A percentile compares a stretch with the other conserved stretches of the same genome.
Conservation (phyloP, 2,888 invertebrate species). For the Pemphredon lugubris region DNA sequence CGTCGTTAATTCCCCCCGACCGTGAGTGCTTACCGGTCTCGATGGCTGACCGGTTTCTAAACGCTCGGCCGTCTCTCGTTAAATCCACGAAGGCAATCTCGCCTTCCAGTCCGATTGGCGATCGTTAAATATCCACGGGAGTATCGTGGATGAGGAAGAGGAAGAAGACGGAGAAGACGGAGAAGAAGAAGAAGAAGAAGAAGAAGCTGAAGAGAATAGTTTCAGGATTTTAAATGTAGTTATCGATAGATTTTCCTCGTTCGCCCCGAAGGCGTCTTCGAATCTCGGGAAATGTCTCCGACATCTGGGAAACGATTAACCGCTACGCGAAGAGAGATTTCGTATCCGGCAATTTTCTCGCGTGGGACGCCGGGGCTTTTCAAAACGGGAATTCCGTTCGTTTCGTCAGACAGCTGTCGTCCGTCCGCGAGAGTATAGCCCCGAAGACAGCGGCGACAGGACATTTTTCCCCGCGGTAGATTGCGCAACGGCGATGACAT, state of each 20-base stretch:
- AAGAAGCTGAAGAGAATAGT: too few relatives aligned
- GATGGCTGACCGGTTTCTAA: slow-evolving; percentile 32
- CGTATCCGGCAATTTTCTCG: slow-evolving; percentile 35
- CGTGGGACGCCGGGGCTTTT: slow-evolving; percentile 22
- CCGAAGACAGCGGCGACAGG: slow-evolving; percentile 19
- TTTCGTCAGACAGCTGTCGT: slow-evolving; percentile 62
- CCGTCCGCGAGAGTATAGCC: slow-evolving; percentile 30
- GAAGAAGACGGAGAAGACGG: too few relatives aligned
- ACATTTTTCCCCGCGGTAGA: slow-evolving; percentile 41
- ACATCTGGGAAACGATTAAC: slow-evolving; percentile 16
- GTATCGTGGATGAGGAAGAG: too few relatives aligned
- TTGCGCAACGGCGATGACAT: slow-evolving; percentile 72
- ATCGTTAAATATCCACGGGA: too few relatives aligned
- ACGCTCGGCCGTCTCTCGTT: slow-evolving; percentile 14
- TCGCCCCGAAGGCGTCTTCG: too few relatives aligned
- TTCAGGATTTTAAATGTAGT: too few relatives aligned
- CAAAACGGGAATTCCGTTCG: slow-evolving; percentile 56
- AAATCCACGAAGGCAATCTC: too few relatives aligned
- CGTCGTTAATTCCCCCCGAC: slow-evolving; percentile 49
- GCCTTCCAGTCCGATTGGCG: too few relatives aligned
- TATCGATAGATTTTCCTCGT: too few relatives aligned
- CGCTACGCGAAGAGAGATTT: background rate
- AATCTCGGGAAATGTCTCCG: too few relatives aligned
- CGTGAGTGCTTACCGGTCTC: slow-evolving; percentile 20
- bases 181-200: too few relatives aligned